Evolutionary conservation across 2,888 invertebrate species (phyloP).

Genomic region (Allacma fusca): DNA sequence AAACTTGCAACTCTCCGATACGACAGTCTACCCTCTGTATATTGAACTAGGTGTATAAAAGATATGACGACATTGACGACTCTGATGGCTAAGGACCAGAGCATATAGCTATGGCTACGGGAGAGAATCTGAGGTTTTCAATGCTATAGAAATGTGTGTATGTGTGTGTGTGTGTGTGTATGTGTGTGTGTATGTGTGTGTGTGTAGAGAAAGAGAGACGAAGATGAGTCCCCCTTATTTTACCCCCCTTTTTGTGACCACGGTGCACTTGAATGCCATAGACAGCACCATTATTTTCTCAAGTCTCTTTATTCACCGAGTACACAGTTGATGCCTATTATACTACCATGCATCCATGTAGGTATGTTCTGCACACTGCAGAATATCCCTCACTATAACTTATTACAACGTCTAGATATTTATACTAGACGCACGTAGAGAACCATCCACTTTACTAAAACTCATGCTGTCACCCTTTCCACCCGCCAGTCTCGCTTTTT

Average conservation of each 20-base stretch:
- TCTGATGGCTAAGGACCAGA: constrained; percentile 10
- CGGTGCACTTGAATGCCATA: constrained; percentile 41
- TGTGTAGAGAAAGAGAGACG: constrained; percentile 20
- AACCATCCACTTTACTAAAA: constrained; percentile 21
- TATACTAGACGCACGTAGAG: too few relatives aligned
- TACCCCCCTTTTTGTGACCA: constrained; percentile 43
- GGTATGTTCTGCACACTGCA: background rate
- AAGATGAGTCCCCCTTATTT: constrained; percentile 31
- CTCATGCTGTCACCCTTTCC: constrained; percentile 21
- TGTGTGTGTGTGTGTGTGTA: too few relatives aligned
- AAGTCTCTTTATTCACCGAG: constrained; percentile 42
- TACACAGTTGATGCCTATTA: constrained; percentile 17
- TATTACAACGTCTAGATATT: too few relatives aligned
- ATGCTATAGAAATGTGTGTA: background rate
- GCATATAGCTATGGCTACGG: background rate
- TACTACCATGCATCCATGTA: background rate
- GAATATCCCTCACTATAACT: too few relatives aligned
- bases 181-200: too few relatives aligned
- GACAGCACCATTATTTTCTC: constrained; percentile 43
- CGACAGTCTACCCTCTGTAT: background rate
- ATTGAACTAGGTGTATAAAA: constrained; percentile 23
- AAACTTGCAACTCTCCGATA: constrained; percentile 7
- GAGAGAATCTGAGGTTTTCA: constrained; percentile 11
- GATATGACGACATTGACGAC: constrained; percentile 32
- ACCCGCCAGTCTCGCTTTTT: constrained; percentile 14